phyloP scores from a whole-genome alignment of 2,113 vertebrate species.

The Pelecanoides urinatrix region DNA sequence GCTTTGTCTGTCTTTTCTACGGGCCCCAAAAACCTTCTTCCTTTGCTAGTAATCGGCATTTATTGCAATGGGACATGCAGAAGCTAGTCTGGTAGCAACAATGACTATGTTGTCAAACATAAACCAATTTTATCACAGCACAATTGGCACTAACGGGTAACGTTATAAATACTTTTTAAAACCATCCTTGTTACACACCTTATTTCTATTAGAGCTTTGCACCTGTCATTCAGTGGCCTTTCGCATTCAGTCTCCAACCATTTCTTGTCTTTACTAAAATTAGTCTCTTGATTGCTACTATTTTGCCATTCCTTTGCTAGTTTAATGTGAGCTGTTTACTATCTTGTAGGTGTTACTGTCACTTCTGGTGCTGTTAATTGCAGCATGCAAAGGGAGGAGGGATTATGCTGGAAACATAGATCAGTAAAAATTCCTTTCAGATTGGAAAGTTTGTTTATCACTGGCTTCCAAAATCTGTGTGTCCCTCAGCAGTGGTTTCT shows the following conservation, averaged over 20 bases:
- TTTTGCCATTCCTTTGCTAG: background rate
- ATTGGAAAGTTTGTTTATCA: background rate
- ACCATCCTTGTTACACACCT: background rate
- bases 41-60: background rate
- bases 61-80: background rate
- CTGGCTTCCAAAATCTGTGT: background rate
- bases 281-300: background rate
- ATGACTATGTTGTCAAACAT: background rate
- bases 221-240: background rate
- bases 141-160: accelerated
- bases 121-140: background rate
- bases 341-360: background rate
- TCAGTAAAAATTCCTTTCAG: background rate
- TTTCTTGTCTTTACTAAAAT: background rate
- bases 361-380: background rate
- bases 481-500: background rate
- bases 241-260: background rate
- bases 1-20: background rate
- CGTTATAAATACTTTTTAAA: background rate
- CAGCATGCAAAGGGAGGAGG: background rate
- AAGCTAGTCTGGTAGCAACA: background rate
- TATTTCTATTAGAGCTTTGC: background rate
- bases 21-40: background rate
- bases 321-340: background rate
- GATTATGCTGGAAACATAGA: background rate